Base-by-base conservation (phyloP, 2,797 vertebrate genomes). In the Helicolenus hilgendorfi region DNA sequence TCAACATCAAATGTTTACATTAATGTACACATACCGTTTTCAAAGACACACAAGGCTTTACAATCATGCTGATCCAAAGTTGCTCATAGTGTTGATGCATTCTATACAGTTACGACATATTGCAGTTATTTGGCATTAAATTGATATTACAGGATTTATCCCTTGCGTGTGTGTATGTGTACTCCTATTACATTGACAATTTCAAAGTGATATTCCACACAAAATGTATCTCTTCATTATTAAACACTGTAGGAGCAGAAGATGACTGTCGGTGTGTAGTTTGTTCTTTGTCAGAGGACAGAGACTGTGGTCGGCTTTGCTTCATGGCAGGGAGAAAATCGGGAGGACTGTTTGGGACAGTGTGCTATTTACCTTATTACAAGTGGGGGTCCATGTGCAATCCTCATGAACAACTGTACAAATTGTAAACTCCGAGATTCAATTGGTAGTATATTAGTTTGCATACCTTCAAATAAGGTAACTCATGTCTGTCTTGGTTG, bases 1-100 rank as follows among this genome's bases (percentile, higher is more conserved):
- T 56, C 70, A 92, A 88, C 84, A 89, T 82, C 26, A 64, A 79
- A 79, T 73, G n/a, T 85, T 84, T 81, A 35, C 81, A 88, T 74
- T 77, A 81, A 67, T 79, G 76, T 91, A 90, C 85, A 94, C 41
- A 74, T 29, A 72, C 38, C 53, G 27, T 83, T 84, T 85, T 77
- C 67, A 79, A 81, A 87, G 71, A 92, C 86, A 85, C 58, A 92
- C 24, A 84, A 31, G 20, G 71, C 56, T 49, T 49, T 49, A 49
- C 45, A 49, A 55, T 55, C 49, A 22, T 55, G 49, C 49, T 55
- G 49, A 49, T 49, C 45, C 71, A 84, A 24, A 88, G 62, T 77
- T 81, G 75, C 85, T 70, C 59, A 89, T 73, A 79, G 79, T 75
- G 60, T 38, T 77, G 38, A 72, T 81, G 87, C 67, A 85, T 85